These are phyloP conservation scores for Smithornis capensis DNA, from an alignment of 2,113 vertebrate species.

Conservation along the genomic window DNA sequence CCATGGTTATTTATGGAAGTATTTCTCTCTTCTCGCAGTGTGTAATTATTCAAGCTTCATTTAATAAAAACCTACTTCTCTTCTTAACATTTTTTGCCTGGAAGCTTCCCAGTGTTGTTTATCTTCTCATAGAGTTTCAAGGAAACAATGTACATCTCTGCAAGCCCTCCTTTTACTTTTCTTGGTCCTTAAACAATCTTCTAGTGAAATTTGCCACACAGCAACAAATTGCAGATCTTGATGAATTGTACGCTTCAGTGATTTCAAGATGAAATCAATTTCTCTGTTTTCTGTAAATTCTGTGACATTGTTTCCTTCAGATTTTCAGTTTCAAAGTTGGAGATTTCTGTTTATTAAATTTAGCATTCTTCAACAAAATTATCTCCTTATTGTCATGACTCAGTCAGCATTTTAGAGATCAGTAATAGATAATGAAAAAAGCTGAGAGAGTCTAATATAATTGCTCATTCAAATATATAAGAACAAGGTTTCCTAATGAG, in stretches of 20 bases:
- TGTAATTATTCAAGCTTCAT: background rate
- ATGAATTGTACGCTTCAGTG: slow-evolving; percentile 1
- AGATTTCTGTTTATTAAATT: slow-evolving; percentile 15
- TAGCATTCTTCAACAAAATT: background rate
- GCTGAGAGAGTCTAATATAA: background rate
- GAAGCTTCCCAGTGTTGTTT: background rate
- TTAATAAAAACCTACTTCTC: background rate
- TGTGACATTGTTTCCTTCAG: slow-evolving; percentile 12
- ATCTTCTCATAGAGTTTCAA: background rate
- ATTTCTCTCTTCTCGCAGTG: background rate
- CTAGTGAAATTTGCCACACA: background rate
- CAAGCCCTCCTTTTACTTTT: background rate
- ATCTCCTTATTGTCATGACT: background rate
- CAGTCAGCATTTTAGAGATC: background rate
- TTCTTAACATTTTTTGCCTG: background rate
- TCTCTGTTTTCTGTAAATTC: background rate
- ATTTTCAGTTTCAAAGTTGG: background rate
- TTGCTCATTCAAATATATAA: background rate
- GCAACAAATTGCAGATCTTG: background rate
- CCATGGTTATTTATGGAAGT: background rate
- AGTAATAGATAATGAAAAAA: background rate
- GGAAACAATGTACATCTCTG: background rate
- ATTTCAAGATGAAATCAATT: background rate
- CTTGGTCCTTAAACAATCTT: background rate
- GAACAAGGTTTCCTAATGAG: background rate